A percentile compares a stretch with the other conserved stretches of the same genome.
Conservation (phyloP, 2,113 vertebrate genomes). For the Orthonyx spaldingii region DNA sequence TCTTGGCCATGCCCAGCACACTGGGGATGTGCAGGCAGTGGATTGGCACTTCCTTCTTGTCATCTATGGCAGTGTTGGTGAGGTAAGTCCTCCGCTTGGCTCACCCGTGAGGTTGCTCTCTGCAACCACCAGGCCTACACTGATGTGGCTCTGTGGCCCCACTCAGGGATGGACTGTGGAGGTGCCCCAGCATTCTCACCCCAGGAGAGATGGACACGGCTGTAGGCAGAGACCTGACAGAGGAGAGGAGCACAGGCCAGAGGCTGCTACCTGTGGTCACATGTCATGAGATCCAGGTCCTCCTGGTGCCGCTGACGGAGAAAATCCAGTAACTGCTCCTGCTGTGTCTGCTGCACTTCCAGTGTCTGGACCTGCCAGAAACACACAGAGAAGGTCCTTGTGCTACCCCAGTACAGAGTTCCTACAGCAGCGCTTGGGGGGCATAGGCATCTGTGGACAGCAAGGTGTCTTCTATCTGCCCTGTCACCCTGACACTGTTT, state of each 20-base stretch:
- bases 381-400: background rate
- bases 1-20: fast-evolving
- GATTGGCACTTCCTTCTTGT: background rate
- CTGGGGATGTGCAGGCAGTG: background rate
- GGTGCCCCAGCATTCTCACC: background rate
- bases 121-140: background rate
- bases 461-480: background rate
- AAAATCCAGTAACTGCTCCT: constrained; percentile 75
- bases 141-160: fast-evolving
- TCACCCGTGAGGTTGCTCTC: background rate
- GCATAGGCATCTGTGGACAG: background rate
- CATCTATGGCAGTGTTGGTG: background rate
- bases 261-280: constrained; percentile 79
- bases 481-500: background rate
- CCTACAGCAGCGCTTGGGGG: background rate
- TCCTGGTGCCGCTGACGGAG: constrained; percentile 79
- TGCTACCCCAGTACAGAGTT: background rate
- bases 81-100: background rate
- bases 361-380: constrained; percentile 74
- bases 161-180: background rate
- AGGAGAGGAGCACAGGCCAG: too few species aligned
- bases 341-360: constrained; percentile 80
- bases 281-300: constrained; percentile 75
- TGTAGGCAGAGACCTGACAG: background rate
- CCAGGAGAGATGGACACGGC: background rate